Conservation (phyloP, 2,113 vertebrate genomes). For the Corythaixoides concolor region DNA sequence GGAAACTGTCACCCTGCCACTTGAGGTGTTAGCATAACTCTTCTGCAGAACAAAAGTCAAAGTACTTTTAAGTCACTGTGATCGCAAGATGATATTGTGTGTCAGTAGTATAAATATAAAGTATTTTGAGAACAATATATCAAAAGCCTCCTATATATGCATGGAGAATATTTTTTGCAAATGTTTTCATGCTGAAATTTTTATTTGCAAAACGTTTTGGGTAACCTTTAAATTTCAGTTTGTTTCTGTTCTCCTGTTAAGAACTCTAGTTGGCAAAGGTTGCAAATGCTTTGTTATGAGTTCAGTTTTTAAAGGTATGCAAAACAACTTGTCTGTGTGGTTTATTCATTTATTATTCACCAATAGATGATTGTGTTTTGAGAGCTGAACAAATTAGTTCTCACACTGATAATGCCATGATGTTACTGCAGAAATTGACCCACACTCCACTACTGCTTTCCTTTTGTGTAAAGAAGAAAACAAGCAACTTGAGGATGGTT, state of each 20-base stretch:
- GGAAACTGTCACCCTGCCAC: not conserved
- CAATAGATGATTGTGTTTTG: not conserved
- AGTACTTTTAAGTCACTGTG: not conserved
- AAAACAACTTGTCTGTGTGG: not conserved
- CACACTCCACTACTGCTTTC: not conserved
- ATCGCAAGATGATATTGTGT: not conserved
- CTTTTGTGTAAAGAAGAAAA: not conserved
- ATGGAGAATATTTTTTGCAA: not conserved
- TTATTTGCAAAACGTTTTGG: not conserved
- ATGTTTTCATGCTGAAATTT: not conserved
- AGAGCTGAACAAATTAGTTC: not conserved
- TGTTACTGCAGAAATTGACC: not conserved
- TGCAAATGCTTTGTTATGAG: not conserved
- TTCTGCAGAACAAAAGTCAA: not conserved
- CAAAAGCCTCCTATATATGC: not conserved
- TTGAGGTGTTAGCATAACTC: not conserved
- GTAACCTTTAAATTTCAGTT: not conserved
- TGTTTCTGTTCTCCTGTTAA: not conserved
- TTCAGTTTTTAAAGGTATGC: not conserved
- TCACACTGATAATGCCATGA: not conserved
- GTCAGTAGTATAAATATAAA: not conserved
- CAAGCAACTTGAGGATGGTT: not conserved
- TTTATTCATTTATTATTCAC: not conserved
- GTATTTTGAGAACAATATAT: not conserved
- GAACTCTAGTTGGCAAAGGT: not conserved